Conservation (phyloP, 2,797 vertebrate genomes). For the Hydrophis major region DNA sequence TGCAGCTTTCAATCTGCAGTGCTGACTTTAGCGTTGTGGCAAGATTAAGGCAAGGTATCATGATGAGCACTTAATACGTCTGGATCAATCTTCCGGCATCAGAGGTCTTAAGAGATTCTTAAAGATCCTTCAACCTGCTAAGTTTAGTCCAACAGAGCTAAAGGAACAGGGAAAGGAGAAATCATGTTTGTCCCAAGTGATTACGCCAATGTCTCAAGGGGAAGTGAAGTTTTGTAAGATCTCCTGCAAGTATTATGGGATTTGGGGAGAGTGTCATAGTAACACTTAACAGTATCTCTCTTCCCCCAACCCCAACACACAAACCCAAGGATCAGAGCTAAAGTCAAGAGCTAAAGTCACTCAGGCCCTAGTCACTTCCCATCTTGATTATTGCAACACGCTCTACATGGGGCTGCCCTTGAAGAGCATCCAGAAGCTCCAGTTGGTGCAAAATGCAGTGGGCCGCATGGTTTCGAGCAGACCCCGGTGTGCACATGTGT, state of each 20-base stretch:
- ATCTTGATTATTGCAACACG: no score
- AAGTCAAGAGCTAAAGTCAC: background rate
- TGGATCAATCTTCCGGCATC: background rate
- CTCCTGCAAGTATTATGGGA: background rate
- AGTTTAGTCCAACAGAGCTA: background rate
- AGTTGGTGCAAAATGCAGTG: no score
- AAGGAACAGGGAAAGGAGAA: background rate
- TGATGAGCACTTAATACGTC: background rate
- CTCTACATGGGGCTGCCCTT: no score
- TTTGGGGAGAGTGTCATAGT: background rate
- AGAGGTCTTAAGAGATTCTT: background rate
- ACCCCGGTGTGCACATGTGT: no score
- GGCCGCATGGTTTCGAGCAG: no score
- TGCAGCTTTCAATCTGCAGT: background rate
- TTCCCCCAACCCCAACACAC: background rate
- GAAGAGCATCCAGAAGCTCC: no score
- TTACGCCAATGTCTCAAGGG: background rate
- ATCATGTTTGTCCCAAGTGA: background rate
- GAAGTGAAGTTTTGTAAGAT: background rate
- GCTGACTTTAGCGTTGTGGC: background rate
- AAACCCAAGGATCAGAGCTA: background rate
- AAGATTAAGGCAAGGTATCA: background rate
- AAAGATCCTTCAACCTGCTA: background rate
- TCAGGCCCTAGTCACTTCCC: no score
- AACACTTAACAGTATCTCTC: background rate